Percentiles rank a stretch among this genome's conserved stretches.
These are phyloP conservation scores for Parnassius mnemosyne DNA, from an alignment of 2,888 invertebrate species.

Conservation along the genomic window DNA sequence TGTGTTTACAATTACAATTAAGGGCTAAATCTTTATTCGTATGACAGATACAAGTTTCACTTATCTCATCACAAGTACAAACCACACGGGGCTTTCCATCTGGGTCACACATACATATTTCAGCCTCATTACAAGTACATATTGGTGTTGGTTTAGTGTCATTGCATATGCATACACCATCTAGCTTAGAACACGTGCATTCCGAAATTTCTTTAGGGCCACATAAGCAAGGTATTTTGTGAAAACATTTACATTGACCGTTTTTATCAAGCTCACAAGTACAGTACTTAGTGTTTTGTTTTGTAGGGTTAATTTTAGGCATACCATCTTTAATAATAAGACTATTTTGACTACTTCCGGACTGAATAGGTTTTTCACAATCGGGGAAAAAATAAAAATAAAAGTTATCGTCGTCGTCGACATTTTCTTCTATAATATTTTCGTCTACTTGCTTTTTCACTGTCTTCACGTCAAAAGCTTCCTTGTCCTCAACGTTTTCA, in stretches of 20 bases:
- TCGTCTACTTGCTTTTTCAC: constrained; percentile 39
- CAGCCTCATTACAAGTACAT: constrained; percentile 52
- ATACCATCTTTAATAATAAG: constrained; percentile 58
- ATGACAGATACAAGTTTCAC: constrained; percentile 64
- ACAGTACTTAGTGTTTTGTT: constrained; percentile 42
- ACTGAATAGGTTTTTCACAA: constrained; percentile 49
- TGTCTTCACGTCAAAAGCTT: constrained; percentile 34
- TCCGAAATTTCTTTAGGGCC: constrained; percentile 50
- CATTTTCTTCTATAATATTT: constrained; percentile 36
- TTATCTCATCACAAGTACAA: constrained; percentile 56
- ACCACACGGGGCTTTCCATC: constrained; percentile 46
- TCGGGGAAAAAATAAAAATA: constrained; percentile 73
- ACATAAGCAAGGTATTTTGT: constrained; percentile 60
- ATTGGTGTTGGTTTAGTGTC: constrained; percentile 43
- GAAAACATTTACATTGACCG: constrained; percentile 56
- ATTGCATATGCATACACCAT: constrained; percentile 59
- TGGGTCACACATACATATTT: constrained; percentile 58
- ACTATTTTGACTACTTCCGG: constrained; percentile 54
- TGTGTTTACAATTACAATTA: constrained; percentile 55
- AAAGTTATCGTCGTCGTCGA: constrained; percentile 58
- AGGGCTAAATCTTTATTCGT: constrained; percentile 52
- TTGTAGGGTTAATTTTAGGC: constrained; percentile 55
- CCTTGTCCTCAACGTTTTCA: constrained; percentile 44
- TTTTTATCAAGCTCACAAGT: constrained; percentile 49
- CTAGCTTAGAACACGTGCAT: constrained; percentile 53